A percentile compares a stretch with the other conserved stretches of the same genome.
phyloP scores from a whole-genome alignment of 2,888 invertebrate species.

The Chromoteleia sp. region DNA sequence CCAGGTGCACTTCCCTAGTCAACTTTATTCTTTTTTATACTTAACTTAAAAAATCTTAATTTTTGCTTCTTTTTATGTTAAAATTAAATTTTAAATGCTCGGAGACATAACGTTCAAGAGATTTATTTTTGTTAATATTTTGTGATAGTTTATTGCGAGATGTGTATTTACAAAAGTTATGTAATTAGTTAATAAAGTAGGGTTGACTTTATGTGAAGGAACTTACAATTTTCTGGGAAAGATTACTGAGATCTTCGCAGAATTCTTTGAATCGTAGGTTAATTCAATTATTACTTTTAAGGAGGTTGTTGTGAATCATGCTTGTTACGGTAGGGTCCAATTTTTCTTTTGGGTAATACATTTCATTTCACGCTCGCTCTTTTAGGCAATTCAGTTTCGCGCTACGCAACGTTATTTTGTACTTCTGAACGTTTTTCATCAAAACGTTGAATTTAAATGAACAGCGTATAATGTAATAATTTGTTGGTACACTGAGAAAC shows the following conservation, averaged over 20 bases:
- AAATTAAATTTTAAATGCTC: too few species aligned
- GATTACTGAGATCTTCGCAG: slow-evolving; percentile 7
- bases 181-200: slow-evolving; percentile 15
- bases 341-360: slow-evolving; percentile 28
- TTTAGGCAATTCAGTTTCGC: not conserved
- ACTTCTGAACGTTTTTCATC: too few species aligned
- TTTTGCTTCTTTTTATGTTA: too few species aligned
- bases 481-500: too few species aligned
- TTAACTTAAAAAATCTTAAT: too few species aligned
- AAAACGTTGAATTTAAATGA: too few species aligned
- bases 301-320: slow-evolving; percentile 30
- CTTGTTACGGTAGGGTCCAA: slow-evolving; percentile 20
- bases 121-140: too few species aligned
- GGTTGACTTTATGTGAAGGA: not conserved
- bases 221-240: slow-evolving; percentile 4
- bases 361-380: slow-evolving; percentile 5
- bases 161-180: not conserved
- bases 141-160: not conserved
- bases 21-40: too few species aligned
- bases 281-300: slow-evolving; percentile 45
- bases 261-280: slow-evolving; percentile 33
- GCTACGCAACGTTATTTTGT: not conserved
- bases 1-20: too few species aligned
- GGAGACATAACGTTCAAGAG: too few species aligned
- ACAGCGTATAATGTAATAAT: too few species aligned